Evolutionary conservation across 2,113 vertebrate species (phyloP), one percentile per base, ranked within the genome.

Genomic region (Petromus typicus): DNA sequence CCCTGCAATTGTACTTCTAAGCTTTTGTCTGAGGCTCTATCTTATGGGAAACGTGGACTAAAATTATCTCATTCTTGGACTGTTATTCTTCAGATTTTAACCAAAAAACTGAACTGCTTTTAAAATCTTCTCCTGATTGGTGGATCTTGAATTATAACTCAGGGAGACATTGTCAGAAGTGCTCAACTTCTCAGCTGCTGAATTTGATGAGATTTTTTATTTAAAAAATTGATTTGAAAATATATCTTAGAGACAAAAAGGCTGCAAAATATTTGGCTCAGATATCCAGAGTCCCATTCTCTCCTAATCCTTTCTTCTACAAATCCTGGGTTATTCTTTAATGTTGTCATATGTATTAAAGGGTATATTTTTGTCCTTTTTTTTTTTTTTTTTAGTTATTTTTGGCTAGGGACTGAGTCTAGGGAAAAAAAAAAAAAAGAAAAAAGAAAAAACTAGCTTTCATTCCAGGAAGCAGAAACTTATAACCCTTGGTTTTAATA

Each of bases 401-500:
- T 96, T 94, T 48, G 82, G 56, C 73, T 43, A 78, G 76, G 80
- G 37, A 14, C 54, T 94, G 54, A 48, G 22, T 79, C 30, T 88
- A 30, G 63, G 20, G 63, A 85, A 48, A 54, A 85, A 71, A 56
- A 23, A 69, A 85, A 48, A 54, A 85, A 71, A 56, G n/a, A n/a
- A n/a, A n/a, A n/a, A n/a, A 23, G 63, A 85, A 48, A 54, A 85
- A 71, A 56, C 23, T 86, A 40, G 63, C 45, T 83, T 57, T 34
- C 57, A 80, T 86, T 96, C 30, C 48, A 92, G 94, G 89, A 97
- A 96, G 32, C 82, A 90, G 92, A 96, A 51, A 95, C 82, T 85
- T 63, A 57, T 32, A 63, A 51, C 51, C 32, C 45, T 71, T 11
- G 76, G 64, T 94, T 96, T 96, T 93, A 75, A 64, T 84, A 85